A percentile compares a stretch with the other conserved stretches of the same genome.
phyloP scores from a whole-genome alignment of 2,797 vertebrate species.

The Cichlasoma orientale region DNA sequence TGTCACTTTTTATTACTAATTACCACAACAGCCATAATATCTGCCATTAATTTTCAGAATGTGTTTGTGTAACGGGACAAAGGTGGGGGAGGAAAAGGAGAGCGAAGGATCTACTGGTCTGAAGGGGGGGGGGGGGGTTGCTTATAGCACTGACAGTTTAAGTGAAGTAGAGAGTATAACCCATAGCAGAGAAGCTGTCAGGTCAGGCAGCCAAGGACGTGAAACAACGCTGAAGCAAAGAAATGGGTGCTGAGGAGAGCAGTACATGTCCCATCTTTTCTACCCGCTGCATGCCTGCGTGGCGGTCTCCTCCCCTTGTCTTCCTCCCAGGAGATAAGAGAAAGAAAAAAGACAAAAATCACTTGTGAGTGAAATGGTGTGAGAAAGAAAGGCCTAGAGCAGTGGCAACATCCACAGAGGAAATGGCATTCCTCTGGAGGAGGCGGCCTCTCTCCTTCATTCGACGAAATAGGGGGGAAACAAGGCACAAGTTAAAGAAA shows the following conservation, averaged over 20 bases:
- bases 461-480: conserved; percentile 50
- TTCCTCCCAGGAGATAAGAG: conserved; percentile 42
- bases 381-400: conserved; percentile 61
- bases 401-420: conserved; percentile 49
- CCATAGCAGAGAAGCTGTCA: conserved; percentile 10
- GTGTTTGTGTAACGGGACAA: conserved; percentile 7
- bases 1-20: conserved; percentile 56
- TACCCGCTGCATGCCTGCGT: conserved; percentile 16
- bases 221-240: conserved; percentile 21
- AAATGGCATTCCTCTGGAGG: conserved; percentile 63
- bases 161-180: conserved; percentile 6
- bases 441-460: conserved; percentile 31
- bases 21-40: conserved; percentile 53
- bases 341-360: conserved; percentile 38
- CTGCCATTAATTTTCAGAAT: conserved; percentile 17
- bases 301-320: conserved; percentile 10
- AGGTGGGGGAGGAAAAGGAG: neutral
- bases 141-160: neutral
- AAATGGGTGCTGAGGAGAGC: conserved; percentile 11
- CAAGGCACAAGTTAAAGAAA: conserved; percentile 27
- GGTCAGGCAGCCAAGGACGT: conserved; percentile 39
- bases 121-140: neutral
- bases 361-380: conserved; percentile 69
- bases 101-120: conserved; percentile 22
- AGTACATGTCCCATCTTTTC: conserved; percentile 18